Evolutionary conservation across 1,140 invertebrate species (phyloP).

Genomic region (Holcopasites calliopsidis): DNA sequence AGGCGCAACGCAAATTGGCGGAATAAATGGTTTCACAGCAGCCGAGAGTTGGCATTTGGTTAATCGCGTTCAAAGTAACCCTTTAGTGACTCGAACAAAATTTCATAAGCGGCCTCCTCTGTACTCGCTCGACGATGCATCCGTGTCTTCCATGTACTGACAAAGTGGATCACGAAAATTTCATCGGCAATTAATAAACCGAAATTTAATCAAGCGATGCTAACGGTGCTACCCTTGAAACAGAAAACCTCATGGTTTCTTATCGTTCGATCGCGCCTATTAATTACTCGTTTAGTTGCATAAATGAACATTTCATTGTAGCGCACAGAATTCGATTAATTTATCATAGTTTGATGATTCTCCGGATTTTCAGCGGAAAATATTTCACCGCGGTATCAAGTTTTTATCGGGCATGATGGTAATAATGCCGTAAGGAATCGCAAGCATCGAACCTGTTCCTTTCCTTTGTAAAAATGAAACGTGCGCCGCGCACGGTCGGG

Average conservation of each 20-base stretch:
- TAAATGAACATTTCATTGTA: too few relatives aligned
- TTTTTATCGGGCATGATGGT: slow-evolving; percentile 13
- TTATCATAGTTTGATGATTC: not conserved
- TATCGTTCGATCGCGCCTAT: too few relatives aligned
- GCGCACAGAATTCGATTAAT: slow-evolving; percentile 5
- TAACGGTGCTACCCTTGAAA: not conserved
- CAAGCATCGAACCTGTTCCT: not conserved
- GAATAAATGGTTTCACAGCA: not conserved
- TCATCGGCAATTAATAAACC: slow-evolving; percentile 12
- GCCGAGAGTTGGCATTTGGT: not conserved
- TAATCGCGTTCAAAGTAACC: slow-evolving; percentile 24
- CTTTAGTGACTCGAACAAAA: slow-evolving; percentile 1
- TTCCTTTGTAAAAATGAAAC: not conserved
- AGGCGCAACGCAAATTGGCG: not conserved
- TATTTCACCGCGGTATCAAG: not conserved
- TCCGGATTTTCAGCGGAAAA: not conserved
- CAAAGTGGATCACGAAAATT: not conserved
- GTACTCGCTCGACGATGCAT: not conserved
- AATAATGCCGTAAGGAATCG: slow-evolving; percentile 3
- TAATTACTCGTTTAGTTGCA: too few relatives aligned
- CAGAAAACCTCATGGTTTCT: not conserved
- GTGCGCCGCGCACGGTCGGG: not conserved
- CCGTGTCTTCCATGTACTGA: not conserved
- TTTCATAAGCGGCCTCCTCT: slow-evolving; percentile 8
- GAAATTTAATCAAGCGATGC: not conserved